Evolutionary conservation across 2,797 vertebrate species (phyloP).

Genomic region (Phataginus tetradactyla): DNA sequence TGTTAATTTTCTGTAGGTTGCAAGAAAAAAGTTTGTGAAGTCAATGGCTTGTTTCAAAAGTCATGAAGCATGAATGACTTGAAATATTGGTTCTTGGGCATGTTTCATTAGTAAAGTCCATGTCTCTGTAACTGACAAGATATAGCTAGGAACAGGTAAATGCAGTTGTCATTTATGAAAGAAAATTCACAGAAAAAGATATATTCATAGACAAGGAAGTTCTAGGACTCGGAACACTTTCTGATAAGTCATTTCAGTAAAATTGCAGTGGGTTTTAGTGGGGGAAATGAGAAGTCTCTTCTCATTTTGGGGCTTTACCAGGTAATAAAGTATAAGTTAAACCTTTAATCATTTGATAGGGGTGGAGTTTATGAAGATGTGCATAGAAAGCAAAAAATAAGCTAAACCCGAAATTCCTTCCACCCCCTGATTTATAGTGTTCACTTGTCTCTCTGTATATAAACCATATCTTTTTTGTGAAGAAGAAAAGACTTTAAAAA

Average conservation of each 20-base stretch:
- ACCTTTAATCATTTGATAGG: neutral
- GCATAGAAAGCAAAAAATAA: neutral
- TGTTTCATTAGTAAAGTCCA: neutral
- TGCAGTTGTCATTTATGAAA: neutral
- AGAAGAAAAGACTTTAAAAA: slow-evolving; percentile 22
- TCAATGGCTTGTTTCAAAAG: neutral
- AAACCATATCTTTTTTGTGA: slow-evolving; percentile 18
- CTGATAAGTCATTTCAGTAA: neutral
- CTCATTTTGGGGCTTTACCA: neutral
- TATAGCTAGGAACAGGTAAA: neutral
- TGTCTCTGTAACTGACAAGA: neutral
- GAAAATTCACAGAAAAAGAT: neutral
- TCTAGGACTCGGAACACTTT: neutral
- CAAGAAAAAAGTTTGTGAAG: neutral
- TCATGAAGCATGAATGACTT: neutral
- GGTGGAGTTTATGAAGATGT: neutral
- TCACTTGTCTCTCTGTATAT: neutral
- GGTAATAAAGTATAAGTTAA: neutral
- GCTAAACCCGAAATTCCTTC: neutral
- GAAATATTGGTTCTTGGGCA: neutral
- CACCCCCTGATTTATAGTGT: neutral
- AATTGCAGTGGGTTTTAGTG: neutral
- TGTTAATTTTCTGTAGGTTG: neutral
- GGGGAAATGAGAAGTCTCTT: neutral
- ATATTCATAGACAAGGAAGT: neutral